Evolutionary conservation across 2,888 invertebrate genomes (phyloP).

Genomic region (Ceriagrion tenellum): DNA sequence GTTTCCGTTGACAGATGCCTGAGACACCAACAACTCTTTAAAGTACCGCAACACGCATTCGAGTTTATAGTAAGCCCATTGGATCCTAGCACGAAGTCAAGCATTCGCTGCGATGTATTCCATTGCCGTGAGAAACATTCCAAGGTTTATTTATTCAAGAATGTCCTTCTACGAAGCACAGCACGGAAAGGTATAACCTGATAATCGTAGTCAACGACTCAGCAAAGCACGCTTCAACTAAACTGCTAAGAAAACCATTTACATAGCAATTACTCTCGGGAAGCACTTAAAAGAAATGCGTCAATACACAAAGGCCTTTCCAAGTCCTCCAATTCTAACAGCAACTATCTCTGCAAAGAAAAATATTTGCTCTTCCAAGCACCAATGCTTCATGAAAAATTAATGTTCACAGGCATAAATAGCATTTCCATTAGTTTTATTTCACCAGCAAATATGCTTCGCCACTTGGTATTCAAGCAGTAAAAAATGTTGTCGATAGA

Average conservation of each 20-base stretch:
- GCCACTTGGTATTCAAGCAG: not conserved
- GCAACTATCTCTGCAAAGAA: not conserved
- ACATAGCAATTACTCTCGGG: not conserved
- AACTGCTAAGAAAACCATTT: not conserved
- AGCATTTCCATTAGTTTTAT: not conserved
- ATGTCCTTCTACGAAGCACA: not conserved
- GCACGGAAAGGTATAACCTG: not conserved
- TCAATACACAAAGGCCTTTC: not conserved
- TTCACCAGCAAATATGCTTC: not conserved
- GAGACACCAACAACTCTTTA: not conserved
- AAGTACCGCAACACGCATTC: not conserved
- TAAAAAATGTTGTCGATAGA: not conserved
- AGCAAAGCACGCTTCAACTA: not conserved
- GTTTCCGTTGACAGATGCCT: not conserved
- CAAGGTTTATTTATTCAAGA: not conserved
- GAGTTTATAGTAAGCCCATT: not conserved
- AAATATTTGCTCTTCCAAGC: not conserved
- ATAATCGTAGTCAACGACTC: not conserved
- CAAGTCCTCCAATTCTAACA: not conserved
- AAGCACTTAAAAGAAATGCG: not conserved
- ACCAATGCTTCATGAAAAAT: not conserved
- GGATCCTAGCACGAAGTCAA: not conserved
- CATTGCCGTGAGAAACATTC: not conserved
- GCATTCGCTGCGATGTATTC: not conserved
- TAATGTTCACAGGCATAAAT: not conserved